Base-by-base conservation (phyloP, 2,797 vertebrate genomes). In the Luscinia megarhynchos region DNA sequence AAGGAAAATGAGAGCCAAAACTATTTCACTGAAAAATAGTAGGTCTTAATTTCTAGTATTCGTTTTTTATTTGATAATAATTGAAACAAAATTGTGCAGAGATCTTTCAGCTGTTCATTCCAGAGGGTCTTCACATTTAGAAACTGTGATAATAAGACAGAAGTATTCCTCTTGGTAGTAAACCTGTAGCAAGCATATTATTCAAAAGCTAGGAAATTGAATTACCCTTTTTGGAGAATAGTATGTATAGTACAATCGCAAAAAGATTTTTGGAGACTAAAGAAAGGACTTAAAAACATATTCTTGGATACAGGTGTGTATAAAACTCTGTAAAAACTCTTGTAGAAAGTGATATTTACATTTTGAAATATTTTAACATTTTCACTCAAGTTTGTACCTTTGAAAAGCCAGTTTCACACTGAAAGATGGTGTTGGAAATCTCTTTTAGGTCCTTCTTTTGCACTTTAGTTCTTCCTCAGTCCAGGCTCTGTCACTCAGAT, bases 401-500 rank as follows among this genome's bases (percentile, higher is more conserved):
- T 53, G 12, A 18, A 66, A 82, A 40, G 34, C 3, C 3, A 18
- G 29, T 66, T 78, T 86, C 40, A 0, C 7, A 19, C 51, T 40
- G 5, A 46, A 43, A 61, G 3, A 8, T 29, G 3, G 9, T 66
- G 18, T 2, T 29, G 17, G 29, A 82, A 75, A 53, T 9, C 8
- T 16, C 3, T 62, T 69, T 80, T 67, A 61, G 10, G 18, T 79
- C 30, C 72, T 75, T 43, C 9, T 5, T 82, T 24, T 69, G 19
- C 3, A 6, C 11, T 61, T 74, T 36, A 40, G 7, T 10, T 77
- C 43, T 59, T 51, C 19, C 16, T 9, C 21, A 9, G 4, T 40
- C 23, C 9, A 17, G 4, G 3, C 2, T 86, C 8, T 0, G 1
- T 76, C 5, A 1, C 23, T 77, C 23, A 73, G 17, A n/a, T 19